These are phyloP conservation scores for Molanna angustata DNA, from an alignment of 2,888 invertebrate genomes.

Conservation along the genomic window DNA sequence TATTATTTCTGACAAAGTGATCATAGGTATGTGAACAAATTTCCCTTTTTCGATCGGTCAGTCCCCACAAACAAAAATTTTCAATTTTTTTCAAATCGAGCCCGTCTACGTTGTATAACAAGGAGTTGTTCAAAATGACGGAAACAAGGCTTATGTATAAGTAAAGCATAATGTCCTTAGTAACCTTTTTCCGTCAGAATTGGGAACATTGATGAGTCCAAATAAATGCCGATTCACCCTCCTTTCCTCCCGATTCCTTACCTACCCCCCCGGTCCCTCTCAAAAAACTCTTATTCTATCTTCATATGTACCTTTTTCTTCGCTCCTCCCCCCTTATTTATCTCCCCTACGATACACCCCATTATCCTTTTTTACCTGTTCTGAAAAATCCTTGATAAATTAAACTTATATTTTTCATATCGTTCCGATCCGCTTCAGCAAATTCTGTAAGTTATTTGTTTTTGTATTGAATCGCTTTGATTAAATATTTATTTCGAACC, in stretches of 20 bases:
- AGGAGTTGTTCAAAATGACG: constrained; percentile 32
- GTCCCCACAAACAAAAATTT: too few species aligned
- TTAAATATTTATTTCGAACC: too few species aligned
- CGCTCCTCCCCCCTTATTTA: constrained; percentile 25
- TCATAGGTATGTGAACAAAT: too few species aligned
- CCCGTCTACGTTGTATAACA: too few species aligned
- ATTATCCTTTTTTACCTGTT: constrained; percentile 15
- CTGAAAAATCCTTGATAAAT: too few species aligned
- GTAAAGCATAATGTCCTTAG: constrained; percentile 28
- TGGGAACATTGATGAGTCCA: constrained; percentile 33
- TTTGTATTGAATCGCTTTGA: too few species aligned
- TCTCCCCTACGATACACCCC: neutral
- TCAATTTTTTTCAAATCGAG: too few species aligned
- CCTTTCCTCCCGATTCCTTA: constrained; percentile 2
- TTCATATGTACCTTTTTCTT: constrained; percentile 33
- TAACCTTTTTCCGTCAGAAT: constrained; percentile 27
- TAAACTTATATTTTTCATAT: too few species aligned
- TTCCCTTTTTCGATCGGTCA: too few species aligned
- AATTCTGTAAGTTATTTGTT: too few species aligned
- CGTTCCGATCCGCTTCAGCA: too few species aligned
- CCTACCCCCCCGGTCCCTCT: neutral
- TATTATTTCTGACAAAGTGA: too few species aligned
- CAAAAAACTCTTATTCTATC: constrained; percentile 2
- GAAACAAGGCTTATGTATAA: constrained; percentile 20
- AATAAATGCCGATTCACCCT: constrained; percentile 29